Conservation (phyloP, 2,113 vertebrate genomes). For the Limanda limanda region DNA sequence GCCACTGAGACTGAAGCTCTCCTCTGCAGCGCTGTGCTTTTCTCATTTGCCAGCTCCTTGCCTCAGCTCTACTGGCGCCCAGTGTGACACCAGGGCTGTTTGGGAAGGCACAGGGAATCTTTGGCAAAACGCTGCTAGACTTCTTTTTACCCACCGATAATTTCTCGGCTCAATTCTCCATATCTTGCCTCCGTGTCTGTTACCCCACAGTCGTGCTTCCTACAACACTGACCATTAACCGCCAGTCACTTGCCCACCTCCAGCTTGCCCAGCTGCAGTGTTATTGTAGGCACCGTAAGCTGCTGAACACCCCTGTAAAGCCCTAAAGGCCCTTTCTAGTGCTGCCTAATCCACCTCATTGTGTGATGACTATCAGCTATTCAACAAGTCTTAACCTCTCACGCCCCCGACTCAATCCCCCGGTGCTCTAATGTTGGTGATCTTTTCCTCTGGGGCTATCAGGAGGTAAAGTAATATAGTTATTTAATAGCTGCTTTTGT, state of each 20-base stretch:
- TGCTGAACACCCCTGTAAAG: conserved; percentile 76
- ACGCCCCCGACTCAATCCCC: conserved; percentile 62
- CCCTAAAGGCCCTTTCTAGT: conserved; percentile 69
- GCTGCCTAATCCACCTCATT: conserved; percentile 79
- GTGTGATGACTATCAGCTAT: conserved; percentile 73
- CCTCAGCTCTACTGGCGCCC: background rate
- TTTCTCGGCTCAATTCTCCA: background rate
- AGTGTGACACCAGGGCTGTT: conserved; percentile 8
- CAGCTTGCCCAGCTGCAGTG: conserved; percentile 50
- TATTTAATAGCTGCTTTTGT: conserved; percentile 67
- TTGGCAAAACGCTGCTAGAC: background rate
- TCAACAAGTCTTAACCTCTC: conserved; percentile 78
- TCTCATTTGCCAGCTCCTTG: background rate
- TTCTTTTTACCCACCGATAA: background rate
- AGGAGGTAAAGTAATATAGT: conserved; percentile 69
- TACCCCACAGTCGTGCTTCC: background rate
- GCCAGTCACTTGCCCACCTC: conserved; percentile 7
- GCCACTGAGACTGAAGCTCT: conserved; percentile 26
- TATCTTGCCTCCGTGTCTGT: background rate
- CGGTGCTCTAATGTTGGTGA: conserved; percentile 35
- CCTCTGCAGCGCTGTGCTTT: background rate
- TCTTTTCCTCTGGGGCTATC: conserved; percentile 61
- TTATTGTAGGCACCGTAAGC: conserved; percentile 71
- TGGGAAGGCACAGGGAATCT: background rate
- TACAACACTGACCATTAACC: background rate